These are phyloP conservation scores for Megalops atlanticus DNA, from an alignment of 2,113 vertebrate species.

Conservation along the genomic window DNA sequence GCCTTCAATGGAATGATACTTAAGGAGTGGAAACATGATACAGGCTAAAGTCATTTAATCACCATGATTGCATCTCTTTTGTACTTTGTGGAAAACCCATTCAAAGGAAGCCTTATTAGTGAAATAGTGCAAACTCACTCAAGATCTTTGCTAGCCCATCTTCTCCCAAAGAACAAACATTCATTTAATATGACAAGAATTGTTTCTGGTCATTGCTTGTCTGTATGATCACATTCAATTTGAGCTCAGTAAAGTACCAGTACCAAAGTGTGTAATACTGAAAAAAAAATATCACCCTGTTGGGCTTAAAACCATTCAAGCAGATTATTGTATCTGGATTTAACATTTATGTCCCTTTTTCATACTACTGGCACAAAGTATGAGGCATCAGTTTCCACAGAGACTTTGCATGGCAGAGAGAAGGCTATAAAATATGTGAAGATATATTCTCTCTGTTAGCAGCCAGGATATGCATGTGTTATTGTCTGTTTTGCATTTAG, in stretches of 20 bases:
- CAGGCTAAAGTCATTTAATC: too few species aligned
- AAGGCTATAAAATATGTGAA: slow-evolving; percentile 16
- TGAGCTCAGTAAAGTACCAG: background rate
- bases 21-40: too few species aligned
- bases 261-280: background rate
- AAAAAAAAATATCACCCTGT: background rate
- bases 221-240: background rate
- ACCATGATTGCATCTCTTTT: too few species aligned
- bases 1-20: too few species aligned
- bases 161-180: too few species aligned
- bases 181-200: background rate
- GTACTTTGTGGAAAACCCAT: too few species aligned
- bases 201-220: background rate
- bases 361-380: background rate
- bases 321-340: slow-evolving; percentile 19
- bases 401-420: background rate
- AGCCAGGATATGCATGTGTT: background rate
- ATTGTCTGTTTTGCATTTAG: slow-evolving; percentile 2
- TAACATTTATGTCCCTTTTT: slow-evolving; percentile 16
- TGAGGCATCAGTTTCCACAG: background rate
- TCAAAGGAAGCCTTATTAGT: too few species aligned
- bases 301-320: background rate
- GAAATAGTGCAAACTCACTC: too few species aligned
- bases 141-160: too few species aligned
- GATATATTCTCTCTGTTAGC: background rate